Evolutionary conservation across 2,113 vertebrate species (phyloP).

Genomic region (Labrus mixtus): DNA sequence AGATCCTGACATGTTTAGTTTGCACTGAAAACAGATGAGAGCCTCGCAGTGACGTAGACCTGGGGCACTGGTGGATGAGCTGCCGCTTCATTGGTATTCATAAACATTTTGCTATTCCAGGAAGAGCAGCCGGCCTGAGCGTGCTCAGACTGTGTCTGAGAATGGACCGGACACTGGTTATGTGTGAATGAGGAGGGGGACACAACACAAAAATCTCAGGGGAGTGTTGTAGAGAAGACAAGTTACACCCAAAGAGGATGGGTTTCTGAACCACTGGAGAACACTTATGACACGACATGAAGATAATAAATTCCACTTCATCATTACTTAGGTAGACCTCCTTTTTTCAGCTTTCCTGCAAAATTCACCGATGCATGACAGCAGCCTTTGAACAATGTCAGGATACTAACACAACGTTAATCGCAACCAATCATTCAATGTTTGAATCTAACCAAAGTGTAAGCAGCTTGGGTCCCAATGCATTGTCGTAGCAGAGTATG

Average conservation of each 20-base stretch:
- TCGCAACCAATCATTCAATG: too few species aligned
- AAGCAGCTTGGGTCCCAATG: too few species aligned
- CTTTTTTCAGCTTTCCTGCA: background rate
- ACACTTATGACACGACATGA: background rate
- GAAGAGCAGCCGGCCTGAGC: slow-evolving; percentile 26
- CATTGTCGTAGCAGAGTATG: too few species aligned
- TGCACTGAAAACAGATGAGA: slow-evolving; percentile 16
- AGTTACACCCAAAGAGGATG: background rate
- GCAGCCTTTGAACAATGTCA: background rate
- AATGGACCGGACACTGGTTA: slow-evolving; percentile 8
- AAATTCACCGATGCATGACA: background rate
- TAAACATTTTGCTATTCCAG: slow-evolving; percentile 48
- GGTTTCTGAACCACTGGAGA: background rate
- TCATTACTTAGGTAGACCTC: background rate
- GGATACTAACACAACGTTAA: background rate
- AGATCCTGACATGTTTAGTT: slow-evolving; percentile 50
- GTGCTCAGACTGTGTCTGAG: slow-evolving; percentile 44
- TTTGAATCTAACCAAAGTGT: too few species aligned
- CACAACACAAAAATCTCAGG: slow-evolving; percentile 12
- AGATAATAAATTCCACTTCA: background rate
- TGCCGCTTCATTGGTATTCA: slow-evolving; percentile 62
- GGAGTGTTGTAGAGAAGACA: background rate
- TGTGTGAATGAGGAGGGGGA: slow-evolving; percentile 13
- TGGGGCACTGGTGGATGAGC: slow-evolving; percentile 8
- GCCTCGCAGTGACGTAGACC: slow-evolving; percentile 9